Evolutionary conservation across 64 coral and sea anemone species (phyloP).

Genomic region (Catalaphyllia jardinei): DNA sequence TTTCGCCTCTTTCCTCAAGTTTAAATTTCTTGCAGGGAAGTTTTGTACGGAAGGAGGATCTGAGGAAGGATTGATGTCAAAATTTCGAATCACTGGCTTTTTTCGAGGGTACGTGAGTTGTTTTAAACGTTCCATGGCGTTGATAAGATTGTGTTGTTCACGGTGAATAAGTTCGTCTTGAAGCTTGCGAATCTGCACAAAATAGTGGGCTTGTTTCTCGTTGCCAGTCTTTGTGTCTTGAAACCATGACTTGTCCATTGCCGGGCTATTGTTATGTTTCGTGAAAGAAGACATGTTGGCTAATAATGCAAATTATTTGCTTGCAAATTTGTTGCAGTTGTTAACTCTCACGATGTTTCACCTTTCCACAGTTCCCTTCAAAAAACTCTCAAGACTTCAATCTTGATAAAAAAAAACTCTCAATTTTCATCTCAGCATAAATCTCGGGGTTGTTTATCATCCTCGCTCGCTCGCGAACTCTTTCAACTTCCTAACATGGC

Average conservation of each 20-base stretch:
- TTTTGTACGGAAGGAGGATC: not conserved
- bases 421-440: not conserved
- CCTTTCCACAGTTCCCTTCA: too few species aligned
- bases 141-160: slow-evolving; percentile 93
- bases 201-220: slow-evolving; percentile 95
- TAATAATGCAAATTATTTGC: not conserved
- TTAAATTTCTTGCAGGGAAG: slow-evolving; percentile 38
- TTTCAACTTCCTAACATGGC: slow-evolving; percentile 21
- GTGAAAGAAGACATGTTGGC: slow-evolving; percentile 1
- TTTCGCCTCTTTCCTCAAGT: slow-evolving; percentile 50
- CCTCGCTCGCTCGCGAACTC: not conserved
- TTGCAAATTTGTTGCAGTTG: not conserved
- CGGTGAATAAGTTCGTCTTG: slow-evolving; percentile 83
- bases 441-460: not conserved
- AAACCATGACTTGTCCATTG: slow-evolving; percentile 75
- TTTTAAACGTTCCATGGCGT: slow-evolving; percentile 90
- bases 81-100: slow-evolving; percentile 68
- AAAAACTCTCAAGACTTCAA: not conserved
- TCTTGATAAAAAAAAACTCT: not conserved
- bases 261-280: not conserved
- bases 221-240: slow-evolving; percentile 79
- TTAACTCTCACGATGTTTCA: not conserved
- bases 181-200: slow-evolving; percentile 82
- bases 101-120: slow-evolving; percentile 80
- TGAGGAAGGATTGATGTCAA: not conserved